phyloP scores from a whole-genome alignment of 1,140 invertebrate species.

The Tetramorium alpestre region DNA sequence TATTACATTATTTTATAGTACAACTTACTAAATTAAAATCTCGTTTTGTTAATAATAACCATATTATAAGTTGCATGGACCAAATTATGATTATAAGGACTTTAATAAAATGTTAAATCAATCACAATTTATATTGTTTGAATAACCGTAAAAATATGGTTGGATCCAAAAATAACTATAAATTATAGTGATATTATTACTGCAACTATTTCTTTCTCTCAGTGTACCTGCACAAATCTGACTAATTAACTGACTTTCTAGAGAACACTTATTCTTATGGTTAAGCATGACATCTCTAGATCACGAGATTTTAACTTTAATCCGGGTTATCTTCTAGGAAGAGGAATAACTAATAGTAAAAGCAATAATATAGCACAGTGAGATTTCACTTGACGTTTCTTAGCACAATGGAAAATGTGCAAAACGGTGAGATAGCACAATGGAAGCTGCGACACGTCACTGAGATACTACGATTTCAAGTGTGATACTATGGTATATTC shows the following conservation, averaged over 20 bases:
- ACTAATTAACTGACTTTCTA: slow-evolving; percentile 31
- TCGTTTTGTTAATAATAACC: too few relatives aligned
- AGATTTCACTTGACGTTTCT: slow-evolving; percentile 24
- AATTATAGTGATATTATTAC: too few relatives aligned
- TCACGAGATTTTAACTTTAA: slow-evolving; percentile 47
- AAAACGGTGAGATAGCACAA: neutral
- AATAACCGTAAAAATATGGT: too few relatives aligned
- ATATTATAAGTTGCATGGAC: too few relatives aligned
- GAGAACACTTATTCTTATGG: neutral
- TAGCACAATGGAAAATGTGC: slow-evolving; percentile 7
- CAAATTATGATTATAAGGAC: too few relatives aligned
- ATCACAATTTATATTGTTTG: too few relatives aligned
- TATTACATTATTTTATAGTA: too few relatives aligned
- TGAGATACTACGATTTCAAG: slow-evolving; percentile 11
- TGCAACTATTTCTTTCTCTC: too few relatives aligned
- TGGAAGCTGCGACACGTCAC: neutral
- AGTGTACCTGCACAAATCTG: neutral
- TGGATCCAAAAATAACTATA: too few relatives aligned
- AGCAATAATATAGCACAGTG: neutral
- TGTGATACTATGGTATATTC: slow-evolving; percentile 29
- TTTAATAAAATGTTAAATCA: too few relatives aligned
- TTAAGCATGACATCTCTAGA: neutral
- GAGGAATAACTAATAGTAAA: neutral
- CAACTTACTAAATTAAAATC: too few relatives aligned
- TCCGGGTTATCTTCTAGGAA: neutral